These are phyloP conservation scores for Plusia festucae DNA, from an alignment of 2,888 invertebrate species.

Conservation along the genomic window DNA sequence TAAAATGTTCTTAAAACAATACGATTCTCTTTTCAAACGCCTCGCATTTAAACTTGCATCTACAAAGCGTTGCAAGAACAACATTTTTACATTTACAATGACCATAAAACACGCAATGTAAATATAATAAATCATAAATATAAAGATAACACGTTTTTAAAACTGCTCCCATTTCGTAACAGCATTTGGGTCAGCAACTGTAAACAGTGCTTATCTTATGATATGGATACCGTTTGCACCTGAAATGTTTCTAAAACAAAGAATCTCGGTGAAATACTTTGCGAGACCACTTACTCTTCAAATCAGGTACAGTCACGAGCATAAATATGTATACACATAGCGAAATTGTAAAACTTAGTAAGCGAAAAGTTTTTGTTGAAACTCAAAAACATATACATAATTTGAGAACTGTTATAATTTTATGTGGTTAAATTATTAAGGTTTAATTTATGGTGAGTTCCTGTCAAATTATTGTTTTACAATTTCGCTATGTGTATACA, in stretches of 20 bases:
- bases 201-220: conserved; percentile 55
- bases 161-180: conserved; percentile 61
- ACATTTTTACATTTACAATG: conserved; percentile 39
- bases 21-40: conserved; percentile 15
- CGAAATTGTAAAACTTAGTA: no score
- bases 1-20: background rate
- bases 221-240: conserved; percentile 5
- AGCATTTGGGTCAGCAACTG: conserved; percentile 54
- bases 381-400: no score
- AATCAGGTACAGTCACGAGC: no score
- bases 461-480: no score
- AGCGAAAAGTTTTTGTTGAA: no score
- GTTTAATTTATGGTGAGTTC: no score
- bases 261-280: background rate
- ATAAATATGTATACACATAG: no score
- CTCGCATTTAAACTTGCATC: conserved; percentile 17
- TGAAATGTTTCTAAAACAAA: conserved; percentile 7
- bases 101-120: conserved; percentile 55
- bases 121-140: conserved; percentile 61
- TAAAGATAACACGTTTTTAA: conserved; percentile 56
- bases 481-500: no score
- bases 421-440: no score
- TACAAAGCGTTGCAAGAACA: conserved; percentile 26
- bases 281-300: background rate
- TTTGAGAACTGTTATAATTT: no score